These are phyloP conservation scores for Parnassius orleans DNA, from an alignment of 2,888 invertebrate species.

Conservation along the genomic window DNA sequence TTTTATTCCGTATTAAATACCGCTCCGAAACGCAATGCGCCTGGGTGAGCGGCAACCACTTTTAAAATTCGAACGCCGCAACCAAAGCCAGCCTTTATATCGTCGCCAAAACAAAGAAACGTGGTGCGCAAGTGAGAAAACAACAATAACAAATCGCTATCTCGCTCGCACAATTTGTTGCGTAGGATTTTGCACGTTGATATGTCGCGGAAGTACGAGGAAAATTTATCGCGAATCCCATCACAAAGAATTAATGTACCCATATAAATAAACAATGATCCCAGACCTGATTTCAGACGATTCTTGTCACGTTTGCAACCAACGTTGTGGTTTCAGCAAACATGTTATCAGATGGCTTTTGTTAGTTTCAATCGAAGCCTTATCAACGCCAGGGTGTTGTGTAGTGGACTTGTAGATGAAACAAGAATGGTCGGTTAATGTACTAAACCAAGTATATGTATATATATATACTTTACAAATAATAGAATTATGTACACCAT, in stretches of 20 bases:
- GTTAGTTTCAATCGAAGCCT: conserved; percentile 35
- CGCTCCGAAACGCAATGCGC: conserved; percentile 76
- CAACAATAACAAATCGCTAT: conserved; percentile 70
- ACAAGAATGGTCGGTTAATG: no score
- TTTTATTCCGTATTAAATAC: conserved; percentile 43
- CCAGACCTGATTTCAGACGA: conserved; percentile 38
- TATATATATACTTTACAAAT: no score
- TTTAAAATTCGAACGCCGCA: conserved; percentile 74
- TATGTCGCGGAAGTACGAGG: conserved; percentile 59
- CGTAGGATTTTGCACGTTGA: conserved; percentile 66
- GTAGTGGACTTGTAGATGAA: no score
- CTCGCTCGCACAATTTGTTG: conserved; percentile 67
- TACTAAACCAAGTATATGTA: no score
- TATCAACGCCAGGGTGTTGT: background rate
- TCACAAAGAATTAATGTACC: conserved; percentile 48
- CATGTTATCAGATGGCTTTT: conserved; percentile 52
- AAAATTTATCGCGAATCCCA: conserved; percentile 52
- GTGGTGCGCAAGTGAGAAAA: conserved; percentile 63
- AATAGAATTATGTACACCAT: no score
- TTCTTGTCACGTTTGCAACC: conserved; percentile 50
- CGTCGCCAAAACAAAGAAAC: conserved; percentile 79
- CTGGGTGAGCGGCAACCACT: conserved; percentile 71
- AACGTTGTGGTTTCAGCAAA: conserved; percentile 43
- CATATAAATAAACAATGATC: conserved; percentile 46
- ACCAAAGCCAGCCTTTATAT: conserved; percentile 71